A percentile compares a stretch with the other conserved stretches of the same genome.
Evolutionary conservation across 1,140 invertebrate species (phyloP).

Genomic region (Drosophila micromelanica): DNA sequence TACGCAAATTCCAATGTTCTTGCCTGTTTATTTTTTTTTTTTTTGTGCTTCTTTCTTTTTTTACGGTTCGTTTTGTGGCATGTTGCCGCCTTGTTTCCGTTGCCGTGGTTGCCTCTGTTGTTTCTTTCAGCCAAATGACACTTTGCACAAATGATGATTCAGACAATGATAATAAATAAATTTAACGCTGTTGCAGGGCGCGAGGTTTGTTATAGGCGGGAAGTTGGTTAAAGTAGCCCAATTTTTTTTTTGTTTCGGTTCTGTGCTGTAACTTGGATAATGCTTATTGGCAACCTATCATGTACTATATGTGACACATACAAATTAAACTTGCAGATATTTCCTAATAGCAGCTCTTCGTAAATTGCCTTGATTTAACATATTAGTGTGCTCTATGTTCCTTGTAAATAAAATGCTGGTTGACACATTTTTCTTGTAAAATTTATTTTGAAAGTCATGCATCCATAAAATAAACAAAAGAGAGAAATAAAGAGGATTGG

Average conservation of each 20-base stretch:
- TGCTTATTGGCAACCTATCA: constrained; percentile 52
- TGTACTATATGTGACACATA: background rate
- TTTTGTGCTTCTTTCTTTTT: constrained; percentile 1
- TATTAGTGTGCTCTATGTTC: no score
- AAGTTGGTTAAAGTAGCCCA: no score
- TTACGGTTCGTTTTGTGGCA: constrained; percentile 74
- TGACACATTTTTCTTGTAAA: no score
- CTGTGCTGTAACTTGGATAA: constrained; percentile 36
- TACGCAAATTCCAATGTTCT: constrained; percentile 60
- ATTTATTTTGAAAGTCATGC: no score
- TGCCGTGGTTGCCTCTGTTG: constrained; percentile 16
- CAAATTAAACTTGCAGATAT: background rate
- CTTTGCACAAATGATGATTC: constrained; percentile 73
- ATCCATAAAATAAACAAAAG: constrained; percentile 34
- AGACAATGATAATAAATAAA: constrained; percentile 81
- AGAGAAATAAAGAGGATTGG: background rate
- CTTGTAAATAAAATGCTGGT: no score
- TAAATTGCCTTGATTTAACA: no score
- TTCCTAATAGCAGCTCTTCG: background rate
- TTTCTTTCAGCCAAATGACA: constrained; percentile 64
- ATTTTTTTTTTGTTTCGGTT: background rate
- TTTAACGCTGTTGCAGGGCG: constrained; percentile 38
- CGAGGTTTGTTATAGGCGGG: background rate
- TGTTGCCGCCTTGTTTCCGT: constrained; percentile 59
- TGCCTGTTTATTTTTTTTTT: constrained; percentile 43